These are phyloP conservation scores for Epizoanthus stellaris DNA, from an alignment of 92 coral and sea anemone species.

Conservation along the genomic window DNA sequence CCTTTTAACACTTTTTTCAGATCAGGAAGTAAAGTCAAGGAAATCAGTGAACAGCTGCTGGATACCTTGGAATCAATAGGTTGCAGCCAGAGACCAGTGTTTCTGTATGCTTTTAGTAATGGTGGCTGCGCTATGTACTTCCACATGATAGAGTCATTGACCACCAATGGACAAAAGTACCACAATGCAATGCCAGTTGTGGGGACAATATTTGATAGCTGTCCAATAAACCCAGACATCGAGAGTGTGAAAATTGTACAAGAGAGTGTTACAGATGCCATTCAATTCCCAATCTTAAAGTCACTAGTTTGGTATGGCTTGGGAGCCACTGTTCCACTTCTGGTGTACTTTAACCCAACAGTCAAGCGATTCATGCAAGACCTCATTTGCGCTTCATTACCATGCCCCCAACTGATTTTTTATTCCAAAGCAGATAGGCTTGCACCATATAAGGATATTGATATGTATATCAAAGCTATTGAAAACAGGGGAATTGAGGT, in stretches of 20 bases:
- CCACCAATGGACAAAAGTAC: conserved; percentile 47
- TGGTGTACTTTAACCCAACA: conserved; percentile 60
- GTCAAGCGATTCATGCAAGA: conserved; percentile 69
- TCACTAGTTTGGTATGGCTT: conserved; percentile 68
- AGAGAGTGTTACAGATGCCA: conserved; percentile 73
- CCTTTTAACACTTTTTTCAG: conserved; percentile 83
- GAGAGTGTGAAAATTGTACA: conserved; percentile 73
- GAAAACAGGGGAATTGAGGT: conserved; percentile 70
- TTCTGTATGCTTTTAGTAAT: conserved; percentile 78
- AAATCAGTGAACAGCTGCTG: conserved; percentile 65
- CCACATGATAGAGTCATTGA: conserved; percentile 73
- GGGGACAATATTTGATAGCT: conserved; percentile 96
- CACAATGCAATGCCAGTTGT: conserved; percentile 66
- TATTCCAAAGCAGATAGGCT: conserved; percentile 85
- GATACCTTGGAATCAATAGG: conserved; percentile 64
- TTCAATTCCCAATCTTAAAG: conserved; percentile 68
- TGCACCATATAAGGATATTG: conserved; percentile 80
- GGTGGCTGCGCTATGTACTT: conserved; percentile 83
- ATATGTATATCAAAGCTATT: conserved; percentile 62
- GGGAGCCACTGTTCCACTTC: conserved; percentile 63
- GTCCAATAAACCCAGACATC: conserved; percentile 80
- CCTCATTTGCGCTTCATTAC: conserved; percentile 58
- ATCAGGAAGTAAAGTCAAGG: conserved; percentile 67
- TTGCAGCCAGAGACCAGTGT: conserved; percentile 63
- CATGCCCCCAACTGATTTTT: conserved; percentile 68